phyloP scores from a whole-genome alignment of 1,140 invertebrate genomes.

The Pararge aegeria region DNA sequence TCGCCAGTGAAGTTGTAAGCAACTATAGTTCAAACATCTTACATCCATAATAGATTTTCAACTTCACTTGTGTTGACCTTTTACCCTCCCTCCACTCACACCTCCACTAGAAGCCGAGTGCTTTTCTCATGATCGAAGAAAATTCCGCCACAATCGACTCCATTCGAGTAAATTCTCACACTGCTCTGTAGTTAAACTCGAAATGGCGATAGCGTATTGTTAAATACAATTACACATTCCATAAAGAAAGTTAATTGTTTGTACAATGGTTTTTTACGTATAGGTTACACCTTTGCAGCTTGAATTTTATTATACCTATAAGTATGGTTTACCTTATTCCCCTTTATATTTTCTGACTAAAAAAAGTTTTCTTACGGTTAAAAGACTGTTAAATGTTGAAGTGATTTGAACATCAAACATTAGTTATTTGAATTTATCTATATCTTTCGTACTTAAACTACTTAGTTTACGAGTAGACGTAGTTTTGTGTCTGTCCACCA shows the following conservation, averaged over 20 bases:
- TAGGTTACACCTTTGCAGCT: no score
- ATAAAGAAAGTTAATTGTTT: not conserved
- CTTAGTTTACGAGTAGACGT: no score
- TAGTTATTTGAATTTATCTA: no score
- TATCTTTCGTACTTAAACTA: no score
- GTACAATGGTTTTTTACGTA: no score
- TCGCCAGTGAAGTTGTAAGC: not conserved
- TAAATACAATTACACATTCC: not conserved
- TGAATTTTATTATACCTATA: no score
- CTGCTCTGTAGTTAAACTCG: not conserved
- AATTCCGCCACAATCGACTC: slow-evolving; percentile 4
- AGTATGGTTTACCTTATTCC: no score
- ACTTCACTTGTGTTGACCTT: slow-evolving; percentile 10
- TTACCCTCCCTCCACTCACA: not conserved
- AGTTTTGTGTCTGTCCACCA: no score
- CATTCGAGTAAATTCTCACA: slow-evolving; percentile 10
- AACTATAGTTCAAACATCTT: slow-evolving; percentile 1
- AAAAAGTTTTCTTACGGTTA: no score
- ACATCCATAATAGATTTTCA: not conserved
- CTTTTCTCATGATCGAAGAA: slow-evolving; percentile 5
- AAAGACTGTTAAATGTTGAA: no score
- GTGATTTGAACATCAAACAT: no score
- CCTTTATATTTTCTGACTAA: no score
- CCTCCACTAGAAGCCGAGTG: not conserved
- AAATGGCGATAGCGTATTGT: not conserved